Percentiles rank a stretch among this genome's conserved stretches.
phyloP scores from a whole-genome alignment of 2,888 invertebrate genomes.

The Trachelus tabidus region DNA sequence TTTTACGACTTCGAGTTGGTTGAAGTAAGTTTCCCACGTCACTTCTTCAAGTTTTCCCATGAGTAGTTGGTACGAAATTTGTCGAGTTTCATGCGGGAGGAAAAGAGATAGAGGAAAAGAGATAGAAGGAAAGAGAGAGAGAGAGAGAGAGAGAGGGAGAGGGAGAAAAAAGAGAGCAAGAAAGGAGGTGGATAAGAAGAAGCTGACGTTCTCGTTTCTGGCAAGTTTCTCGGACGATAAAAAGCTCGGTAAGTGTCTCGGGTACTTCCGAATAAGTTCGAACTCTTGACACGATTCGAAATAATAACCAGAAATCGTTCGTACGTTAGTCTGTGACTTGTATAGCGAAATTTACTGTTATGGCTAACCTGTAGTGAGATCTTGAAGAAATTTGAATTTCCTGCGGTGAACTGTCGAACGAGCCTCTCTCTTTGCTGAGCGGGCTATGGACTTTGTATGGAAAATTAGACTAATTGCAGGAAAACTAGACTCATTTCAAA shows the following conservation, averaged over 20 bases:
- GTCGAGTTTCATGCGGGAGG: background rate
- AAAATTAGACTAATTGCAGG: too few species aligned
- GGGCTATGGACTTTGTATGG: too few species aligned
- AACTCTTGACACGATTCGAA: background rate
- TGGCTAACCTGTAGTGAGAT: too few species aligned
- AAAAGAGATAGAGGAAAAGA: background rate
- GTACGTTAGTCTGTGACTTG: background rate
- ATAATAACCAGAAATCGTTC: background rate
- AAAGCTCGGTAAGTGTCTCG: background rate
- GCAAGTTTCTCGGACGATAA: background rate
- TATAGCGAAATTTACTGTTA: too few species aligned
- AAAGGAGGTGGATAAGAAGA: background rate
- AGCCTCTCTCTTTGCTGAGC: too few species aligned
- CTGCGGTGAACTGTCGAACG: too few species aligned
- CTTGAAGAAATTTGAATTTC: too few species aligned
- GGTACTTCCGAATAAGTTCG: background rate
- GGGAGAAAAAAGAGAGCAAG: background rate
- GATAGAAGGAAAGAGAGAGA: too few species aligned
- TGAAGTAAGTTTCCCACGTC: background rate
- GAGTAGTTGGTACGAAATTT: background rate
- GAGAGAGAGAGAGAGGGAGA: too few species aligned
- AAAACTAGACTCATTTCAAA: too few species aligned
- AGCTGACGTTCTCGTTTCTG: background rate
- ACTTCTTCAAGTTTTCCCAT: background rate
- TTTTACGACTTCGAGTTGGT: background rate